Base-by-base conservation (phyloP, 2,888 invertebrate species). In the Eilema griseolum region DNA sequence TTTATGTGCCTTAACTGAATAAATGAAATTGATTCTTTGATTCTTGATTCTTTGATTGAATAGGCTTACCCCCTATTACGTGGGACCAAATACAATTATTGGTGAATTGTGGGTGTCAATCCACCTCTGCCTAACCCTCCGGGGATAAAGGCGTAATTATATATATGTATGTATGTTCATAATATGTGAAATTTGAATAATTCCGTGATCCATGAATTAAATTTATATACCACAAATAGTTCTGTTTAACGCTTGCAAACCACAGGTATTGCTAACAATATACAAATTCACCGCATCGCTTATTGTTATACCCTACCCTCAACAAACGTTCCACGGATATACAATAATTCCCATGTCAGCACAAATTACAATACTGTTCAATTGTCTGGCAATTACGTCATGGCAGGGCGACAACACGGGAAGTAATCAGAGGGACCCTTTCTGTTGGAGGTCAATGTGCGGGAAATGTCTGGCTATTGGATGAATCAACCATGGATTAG, bases 361-460 rank as follows among this genome's bases (percentile, higher is more conserved):
- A 71, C 74, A 71, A 77, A 83, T 85, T 74, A 78, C 74, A 77
- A 65, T 76, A 63, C 67, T 73, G 72, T 76, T 81, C 81, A 82
- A 78, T 82, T 81, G 79, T 71, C 60, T 46, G 24, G 70, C 71
- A 74, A 78, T 81, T 73, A 76, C 72, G 73, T 71, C 68, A 71
- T 66, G 68, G 73, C 61, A 79, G 77, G 80, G 79, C 81, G 85
- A 84, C 87, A 83, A 87, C 83, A 84, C 83, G 71, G 87, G 87
- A 88, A 84, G 83, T 85, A 88, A 88, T 88, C 89, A 86, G 80
- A 77, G 72, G 75, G 75, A 77, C 80, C 77, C 79, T 79, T 83
- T 79, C 75, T 60, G 59, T 60, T 23, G 23, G 60, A 61, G 81
- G 79, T 73, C 81, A 74, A 72, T 69, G 76, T 59, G 68, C 78